Base-by-base conservation (phyloP, 2,797 vertebrate genomes). In the Psittacula echo region DNA sequence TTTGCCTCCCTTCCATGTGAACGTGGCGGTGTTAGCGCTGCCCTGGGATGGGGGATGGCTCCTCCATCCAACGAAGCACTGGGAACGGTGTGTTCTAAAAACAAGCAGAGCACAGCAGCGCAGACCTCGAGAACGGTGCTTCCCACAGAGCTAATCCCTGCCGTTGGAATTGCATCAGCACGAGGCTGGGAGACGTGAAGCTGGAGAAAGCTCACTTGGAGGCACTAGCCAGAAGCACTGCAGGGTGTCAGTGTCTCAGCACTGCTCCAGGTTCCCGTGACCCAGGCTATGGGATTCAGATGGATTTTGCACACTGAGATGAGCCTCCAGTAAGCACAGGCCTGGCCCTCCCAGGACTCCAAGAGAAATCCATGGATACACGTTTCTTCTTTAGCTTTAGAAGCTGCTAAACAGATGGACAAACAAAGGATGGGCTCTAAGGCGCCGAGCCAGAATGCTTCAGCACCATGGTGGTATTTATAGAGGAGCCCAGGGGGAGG, bases 401-500 rank as follows among this genome's bases (percentile, higher is more conserved):
- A 50, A 85, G 75, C 78, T 93, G 71, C 45, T 83, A n/a, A 71
- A 26, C 50, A 66, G 85, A 53, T 42, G 87, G 85, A 45, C 67
- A 60, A 67, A 32, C 30, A 74, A 71, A 77, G 32, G 44, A 47
- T 9, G 39, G 74, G 62, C 54, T 12, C 18, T 34, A 21, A 73
- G 76, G 71, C 72, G 65, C 13, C 54, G 21, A 94, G 89, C 58
- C 50, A 58, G 62, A 73, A 21, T 0, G 5, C 68, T 78, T 45
- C 60, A 82, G 61, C 32, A 17, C 81, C 80, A 30, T 9, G 75
- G 62, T 50, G 67, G 79, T 77, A 93, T 95, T 93, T 82, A 70
- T 8, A 90, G 89, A 54, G 22, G n/a, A 67, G 51, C 44, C 70
- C 73, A 41, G 54, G 85, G 84, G 54, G 19, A 93, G 73, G 74